Base-by-base conservation (phyloP, 2,113 vertebrate genomes). In the Leuciscus idus region DNA sequence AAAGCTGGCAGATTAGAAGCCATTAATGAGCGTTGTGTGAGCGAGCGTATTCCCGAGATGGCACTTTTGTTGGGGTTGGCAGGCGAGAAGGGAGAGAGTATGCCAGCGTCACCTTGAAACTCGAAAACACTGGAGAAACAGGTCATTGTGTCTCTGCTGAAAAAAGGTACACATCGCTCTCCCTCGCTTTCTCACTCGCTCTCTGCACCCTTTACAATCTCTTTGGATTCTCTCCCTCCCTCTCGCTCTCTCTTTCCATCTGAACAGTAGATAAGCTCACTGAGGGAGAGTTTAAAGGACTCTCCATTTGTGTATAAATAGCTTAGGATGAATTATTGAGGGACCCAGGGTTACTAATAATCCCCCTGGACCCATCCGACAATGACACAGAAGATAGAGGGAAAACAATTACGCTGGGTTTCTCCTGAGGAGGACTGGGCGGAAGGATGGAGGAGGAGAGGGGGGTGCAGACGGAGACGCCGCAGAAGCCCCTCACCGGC, bases 251-350 rank as follows among this genome's bases (percentile, higher is more conserved):
- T 61, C 81, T 76, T 86, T 89, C 87, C 91, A 90, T 92, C 91
- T 92, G 90, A 91, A 91, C 91, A 90, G 92, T 93, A 94, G 93
- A 95, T 94, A 95, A 94, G 92, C 92, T 94, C 93, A 94, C 92
- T 92, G 91, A 91, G 93, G 93, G 91, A 94, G 93, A 93, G 90
- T 94, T 94, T 95, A 93, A 93, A 95, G 92, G 93, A 94, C 94
- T 94, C 93, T 93, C 93, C 93, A 92, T 94, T 93, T 94, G 93
- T 94, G 92, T 95, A 95, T 95, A 95, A 95, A 95, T 95, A 95
- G 94, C 93, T 93, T 93, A 90, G 91, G 93, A 94, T 95, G 93
- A 95, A 95, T 95, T 95, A 95, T 95, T 95, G 93, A 95, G 93
- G 93, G 93, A 93, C 92, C 92, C 91, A 90, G 90, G 93, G 93